Evolutionary conservation across 1,140 invertebrate genomes (phyloP), one percentile per base, ranked within the genome.

Genomic region (Leptinotarsa undecemlineata): DNA sequence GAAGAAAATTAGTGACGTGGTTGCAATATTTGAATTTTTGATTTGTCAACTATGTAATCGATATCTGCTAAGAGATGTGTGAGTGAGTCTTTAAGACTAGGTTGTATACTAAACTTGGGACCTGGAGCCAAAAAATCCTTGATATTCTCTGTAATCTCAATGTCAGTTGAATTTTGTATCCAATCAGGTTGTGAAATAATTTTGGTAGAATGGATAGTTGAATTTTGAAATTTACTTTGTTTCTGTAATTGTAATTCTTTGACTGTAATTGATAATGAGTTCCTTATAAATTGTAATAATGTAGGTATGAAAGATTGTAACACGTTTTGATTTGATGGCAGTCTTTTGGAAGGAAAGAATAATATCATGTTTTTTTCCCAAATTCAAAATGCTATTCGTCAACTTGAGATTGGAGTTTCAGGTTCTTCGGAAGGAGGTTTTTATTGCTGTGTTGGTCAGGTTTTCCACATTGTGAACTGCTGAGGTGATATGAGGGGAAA

Each of bases 91-190:
- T 23, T 23, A 23, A 4, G 23, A 4, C 23, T 4, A 4, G 69
- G 69, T 71, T 51, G 13, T 51, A 51, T 17, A 51, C 69, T 61
- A 71, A 71, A 71, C 21, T 71, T 71, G 2, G 48, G 48, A 1
- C 69, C 69, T 57, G 60, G 23, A 11, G 69, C 67, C 3, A 68
- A 19, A 20, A 68, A 68, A 47, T 68, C 8, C 13, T 11, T 6
- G 15, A 68, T 20, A 11, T 68, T 1, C 11, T 5, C 2, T 33
- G 67, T 0, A 47, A 68, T 20, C 19, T 68, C 19, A 17, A 26
- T 61, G 33, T 71, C 20, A 8, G 48, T 71, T 0, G 60, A 57
- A 33, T 71, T 60, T 61, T 71, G 14, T 20, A 71, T 26, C 48
- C 69, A 71, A 51, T 19, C 23, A 17, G 48, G 20, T 51, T n/a